Evolutionary conservation across 2,888 invertebrate species (phyloP).

Genomic region (Mesorhabditis belari): DNA sequence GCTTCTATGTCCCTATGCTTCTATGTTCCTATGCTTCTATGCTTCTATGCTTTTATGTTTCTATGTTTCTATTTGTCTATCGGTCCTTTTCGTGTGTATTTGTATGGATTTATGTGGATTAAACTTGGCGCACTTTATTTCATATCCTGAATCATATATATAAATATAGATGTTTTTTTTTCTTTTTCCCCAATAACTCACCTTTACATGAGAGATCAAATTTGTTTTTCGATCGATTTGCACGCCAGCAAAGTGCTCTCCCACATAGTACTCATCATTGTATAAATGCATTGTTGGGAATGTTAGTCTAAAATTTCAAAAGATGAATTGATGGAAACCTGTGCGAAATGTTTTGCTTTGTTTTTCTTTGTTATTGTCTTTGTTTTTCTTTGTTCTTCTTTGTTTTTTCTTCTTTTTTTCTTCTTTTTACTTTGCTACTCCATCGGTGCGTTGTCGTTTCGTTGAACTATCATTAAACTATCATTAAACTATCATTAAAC

Average conservation of each 20-base stretch:
- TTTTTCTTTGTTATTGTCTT: not conserved
- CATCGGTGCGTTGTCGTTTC: not conserved
- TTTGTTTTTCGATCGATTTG: slow-evolving; percentile 32
- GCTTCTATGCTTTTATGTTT: too few relatives aligned
- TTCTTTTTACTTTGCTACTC: not conserved
- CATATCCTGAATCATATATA: not conserved
- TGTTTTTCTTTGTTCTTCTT: not conserved
- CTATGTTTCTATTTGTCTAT: too few relatives aligned
- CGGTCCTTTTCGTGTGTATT: too few relatives aligned
- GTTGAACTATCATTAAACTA: too few relatives aligned
- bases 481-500: too few relatives aligned
- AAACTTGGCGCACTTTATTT: too few relatives aligned
- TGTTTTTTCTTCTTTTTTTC: not conserved
- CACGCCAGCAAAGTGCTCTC: slow-evolving; percentile 44
- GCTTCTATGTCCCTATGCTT: too few relatives aligned
- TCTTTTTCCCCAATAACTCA: not conserved
- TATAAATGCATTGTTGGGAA: slow-evolving; percentile 46
- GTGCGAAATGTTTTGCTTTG: not conserved
- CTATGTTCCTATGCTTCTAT: too few relatives aligned
- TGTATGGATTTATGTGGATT: too few relatives aligned
- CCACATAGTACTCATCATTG: slow-evolving; percentile 45
- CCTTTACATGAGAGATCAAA: slow-evolving; percentile 3
- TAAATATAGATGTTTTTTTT: too few relatives aligned
- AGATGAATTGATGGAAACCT: not conserved
- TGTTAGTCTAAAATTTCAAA: slow-evolving; percentile 32